Conservation (phyloP, 2,113 vertebrate genomes). For the Sander lucioperca region DNA sequence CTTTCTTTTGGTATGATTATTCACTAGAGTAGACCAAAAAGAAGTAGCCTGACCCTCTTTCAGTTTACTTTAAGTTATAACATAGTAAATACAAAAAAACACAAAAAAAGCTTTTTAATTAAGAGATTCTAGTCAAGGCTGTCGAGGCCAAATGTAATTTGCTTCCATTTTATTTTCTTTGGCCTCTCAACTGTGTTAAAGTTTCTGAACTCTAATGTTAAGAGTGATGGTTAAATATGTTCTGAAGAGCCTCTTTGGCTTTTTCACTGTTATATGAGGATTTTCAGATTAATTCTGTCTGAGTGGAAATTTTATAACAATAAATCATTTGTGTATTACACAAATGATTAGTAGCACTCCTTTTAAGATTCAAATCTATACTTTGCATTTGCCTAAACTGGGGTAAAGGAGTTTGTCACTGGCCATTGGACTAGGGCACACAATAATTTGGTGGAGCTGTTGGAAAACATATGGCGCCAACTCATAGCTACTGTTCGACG, state of each 20-base stretch:
- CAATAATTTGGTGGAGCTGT: background rate
- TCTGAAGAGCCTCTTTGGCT: background rate
- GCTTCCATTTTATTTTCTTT: background rate
- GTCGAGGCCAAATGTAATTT: background rate
- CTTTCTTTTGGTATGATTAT: background rate
- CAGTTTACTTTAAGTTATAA: background rate
- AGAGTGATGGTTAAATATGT: background rate
- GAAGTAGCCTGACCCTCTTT: background rate
- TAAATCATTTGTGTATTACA: background rate
- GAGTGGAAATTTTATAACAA: background rate
- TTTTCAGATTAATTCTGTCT: background rate
- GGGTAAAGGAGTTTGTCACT: background rate
- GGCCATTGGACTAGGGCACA: background rate
- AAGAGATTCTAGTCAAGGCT: constrained; percentile 1
- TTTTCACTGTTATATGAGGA: background rate
- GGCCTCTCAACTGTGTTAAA: background rate
- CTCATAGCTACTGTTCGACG: background rate
- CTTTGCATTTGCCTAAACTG: background rate
- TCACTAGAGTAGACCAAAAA: constrained; percentile 4
- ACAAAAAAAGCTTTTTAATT: background rate
- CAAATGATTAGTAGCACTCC: background rate
- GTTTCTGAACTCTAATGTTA: background rate
- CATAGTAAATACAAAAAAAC: background rate
- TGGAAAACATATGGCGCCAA: background rate
- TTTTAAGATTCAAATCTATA: background rate